Evolutionary conservation across 2,888 invertebrate genomes (phyloP).

Genomic region (Argynnis bischoffii): DNA sequence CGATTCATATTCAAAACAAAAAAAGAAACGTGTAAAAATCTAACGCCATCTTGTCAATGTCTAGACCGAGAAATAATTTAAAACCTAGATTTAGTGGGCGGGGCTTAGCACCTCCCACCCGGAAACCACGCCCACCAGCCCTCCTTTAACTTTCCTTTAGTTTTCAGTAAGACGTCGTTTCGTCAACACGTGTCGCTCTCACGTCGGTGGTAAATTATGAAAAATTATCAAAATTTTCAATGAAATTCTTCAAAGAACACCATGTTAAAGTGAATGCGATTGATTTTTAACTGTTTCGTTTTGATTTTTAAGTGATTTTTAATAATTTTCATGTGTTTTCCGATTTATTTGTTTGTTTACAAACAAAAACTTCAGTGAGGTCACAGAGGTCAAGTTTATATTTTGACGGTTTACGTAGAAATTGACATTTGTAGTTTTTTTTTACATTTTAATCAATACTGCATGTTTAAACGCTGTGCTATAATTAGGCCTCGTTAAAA

Average conservation of each 20-base stretch:
- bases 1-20: not conserved
- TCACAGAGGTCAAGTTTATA: slow-evolving; percentile 45
- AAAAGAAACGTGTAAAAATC: not conserved
- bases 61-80: slow-evolving; percentile 48
- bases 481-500: too few relatives aligned
- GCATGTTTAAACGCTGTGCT: too few relatives aligned
- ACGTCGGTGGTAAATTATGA: not conserved
- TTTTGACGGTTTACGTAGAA: slow-evolving; percentile 21
- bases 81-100: slow-evolving; percentile 40
- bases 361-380: slow-evolving; percentile 52
- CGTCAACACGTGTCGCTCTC: slow-evolving; percentile 30
- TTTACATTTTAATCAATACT: not conserved
- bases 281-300: slow-evolving; percentile 5
- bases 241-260: not conserved
- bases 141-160: slow-evolving; percentile 37
- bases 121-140: slow-evolving; percentile 40
- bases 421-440: not conserved
- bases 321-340: not conserved
- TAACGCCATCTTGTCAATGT: slow-evolving; percentile 46
- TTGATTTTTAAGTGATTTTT: slow-evolving; percentile 24
- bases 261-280: not conserved
- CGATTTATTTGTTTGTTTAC: slow-evolving; percentile 48
- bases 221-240: slow-evolving; percentile 9
- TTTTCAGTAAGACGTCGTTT: not conserved
- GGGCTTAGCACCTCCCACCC: slow-evolving; percentile 34